These are phyloP conservation scores for Rotaria socialis DNA, from an alignment of 2,888 invertebrate species.

Conservation along the genomic window DNA sequence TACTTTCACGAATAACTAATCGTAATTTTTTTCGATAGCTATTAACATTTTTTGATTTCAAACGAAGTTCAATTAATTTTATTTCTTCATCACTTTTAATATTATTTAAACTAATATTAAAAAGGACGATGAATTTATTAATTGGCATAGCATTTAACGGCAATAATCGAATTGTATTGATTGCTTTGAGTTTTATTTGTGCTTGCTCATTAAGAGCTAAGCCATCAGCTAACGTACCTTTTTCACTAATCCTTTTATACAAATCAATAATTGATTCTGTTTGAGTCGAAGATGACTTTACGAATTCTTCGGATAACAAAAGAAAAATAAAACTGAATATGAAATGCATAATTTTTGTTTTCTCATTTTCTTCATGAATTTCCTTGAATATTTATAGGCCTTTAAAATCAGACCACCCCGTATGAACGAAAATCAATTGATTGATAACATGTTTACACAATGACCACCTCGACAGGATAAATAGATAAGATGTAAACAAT, in stretches of 20 bases:
- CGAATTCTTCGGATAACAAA: neutral
- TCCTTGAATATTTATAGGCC: neutral
- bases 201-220: neutral
- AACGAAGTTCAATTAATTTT: conserved; percentile 10
- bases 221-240: neutral
- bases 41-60: neutral
- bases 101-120: neutral
- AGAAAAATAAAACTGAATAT: neutral
- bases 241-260: neutral
- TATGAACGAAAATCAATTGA: neutral
- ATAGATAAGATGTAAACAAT: neutral
- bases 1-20: neutral
- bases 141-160: neutral
- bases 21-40: neutral
- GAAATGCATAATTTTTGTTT: neutral
- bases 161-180: neutral
- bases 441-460: conserved; percentile 9
- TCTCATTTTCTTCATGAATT: neutral
- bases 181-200: neutral
- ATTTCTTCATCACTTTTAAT: neutral
- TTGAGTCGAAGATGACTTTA: neutral
- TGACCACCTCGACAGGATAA: neutral
- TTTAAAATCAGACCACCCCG: neutral
- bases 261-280: neutral
- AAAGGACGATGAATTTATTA: neutral